Evolutionary conservation across 53 echinoderm and acorn worm species (phyloP), one percentile per base, ranked within the genome.

Genomic region (Arbacia lixula): DNA sequence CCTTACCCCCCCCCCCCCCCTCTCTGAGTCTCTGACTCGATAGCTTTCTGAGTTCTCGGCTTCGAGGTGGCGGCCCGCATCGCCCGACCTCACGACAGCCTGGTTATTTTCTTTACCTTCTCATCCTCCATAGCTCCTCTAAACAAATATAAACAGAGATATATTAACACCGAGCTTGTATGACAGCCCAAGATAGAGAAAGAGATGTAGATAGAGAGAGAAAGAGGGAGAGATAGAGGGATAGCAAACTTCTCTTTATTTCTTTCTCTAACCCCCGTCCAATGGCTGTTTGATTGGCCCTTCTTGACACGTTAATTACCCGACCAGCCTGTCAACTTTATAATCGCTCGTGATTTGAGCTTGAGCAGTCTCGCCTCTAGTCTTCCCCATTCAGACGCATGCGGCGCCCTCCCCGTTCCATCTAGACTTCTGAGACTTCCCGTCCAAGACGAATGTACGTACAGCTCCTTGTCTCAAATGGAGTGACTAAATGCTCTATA

Each of bases 91-190:
- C 64, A 43, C 43, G 82, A 46, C 82, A 63, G 82, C 16, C 64
- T 81, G 82, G 82, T 81, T 81, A 81, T 81, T 81, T 81, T 81
- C 82, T 63, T 81, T 63, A 41, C 46, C 63, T 81, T 81, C 82
- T 64, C 64, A 81, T 81, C 40, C 43, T 62, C 82, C 42, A 19
- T 0, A 9, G 33, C 82, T 81, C 82, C 64, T 81, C 82, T 81
- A 81, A 81, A 81, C 82, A 81, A 81, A 81, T 81, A 81, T 81
- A 81, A 81, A 81, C 82, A 81, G 64, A 81, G 82, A 81, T 81
- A 63, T 81, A 81, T 81, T 81, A 81, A 81, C 82, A 81, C 82
- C 16, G 82, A 64, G 82, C 50, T 81, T 81, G 82, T 43, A 51
- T 81, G 82, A 81, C 82, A 81, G 43, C 41, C 63, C 63, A 30